Conservation (phyloP, 2,113 vertebrate species). For the Anarrhichthys ocellatus region DNA sequence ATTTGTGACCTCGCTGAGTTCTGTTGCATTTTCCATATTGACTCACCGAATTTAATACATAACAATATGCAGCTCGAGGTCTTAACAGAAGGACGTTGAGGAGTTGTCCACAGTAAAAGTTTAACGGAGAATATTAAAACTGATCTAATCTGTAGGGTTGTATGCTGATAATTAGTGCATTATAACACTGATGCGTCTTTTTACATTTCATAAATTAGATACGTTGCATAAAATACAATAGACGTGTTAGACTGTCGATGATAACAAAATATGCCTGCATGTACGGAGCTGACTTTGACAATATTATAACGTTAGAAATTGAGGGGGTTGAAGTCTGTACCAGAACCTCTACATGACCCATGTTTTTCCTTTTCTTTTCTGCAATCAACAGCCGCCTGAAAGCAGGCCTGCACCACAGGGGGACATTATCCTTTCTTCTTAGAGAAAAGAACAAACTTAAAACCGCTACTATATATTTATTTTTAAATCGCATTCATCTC, state of each 20-base stretch:
- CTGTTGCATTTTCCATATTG: not conserved
- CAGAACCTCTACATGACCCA: constrained; percentile 28
- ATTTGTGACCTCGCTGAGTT: constrained; percentile 32
- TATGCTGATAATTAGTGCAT: not conserved
- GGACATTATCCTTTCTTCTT: not conserved
- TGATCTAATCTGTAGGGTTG: not conserved
- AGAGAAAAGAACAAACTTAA: not conserved
- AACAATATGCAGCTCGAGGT: not conserved
- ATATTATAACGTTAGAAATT: constrained; percentile 24
- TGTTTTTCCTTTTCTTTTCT: constrained; percentile 40
- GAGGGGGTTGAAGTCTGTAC: constrained; percentile 21
- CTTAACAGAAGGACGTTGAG: not conserved
- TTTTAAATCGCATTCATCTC: not conserved
- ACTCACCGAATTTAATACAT: constrained; percentile 1
- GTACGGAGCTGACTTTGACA: not conserved
- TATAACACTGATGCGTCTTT: not conserved
- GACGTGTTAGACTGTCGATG: not conserved
- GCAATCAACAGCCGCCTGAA: constrained; percentile 27
- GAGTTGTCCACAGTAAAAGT: constrained; percentile 35
- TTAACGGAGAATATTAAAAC: constrained; percentile 20
- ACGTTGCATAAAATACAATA: not conserved
- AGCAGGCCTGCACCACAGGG: constrained; percentile 45
- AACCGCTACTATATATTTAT: not conserved
- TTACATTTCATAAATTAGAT: not conserved
- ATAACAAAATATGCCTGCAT: not conserved